These are phyloP conservation scores for Scaeva pyrastri DNA, from an alignment of 2,888 invertebrate genomes.

Conservation along the genomic window DNA sequence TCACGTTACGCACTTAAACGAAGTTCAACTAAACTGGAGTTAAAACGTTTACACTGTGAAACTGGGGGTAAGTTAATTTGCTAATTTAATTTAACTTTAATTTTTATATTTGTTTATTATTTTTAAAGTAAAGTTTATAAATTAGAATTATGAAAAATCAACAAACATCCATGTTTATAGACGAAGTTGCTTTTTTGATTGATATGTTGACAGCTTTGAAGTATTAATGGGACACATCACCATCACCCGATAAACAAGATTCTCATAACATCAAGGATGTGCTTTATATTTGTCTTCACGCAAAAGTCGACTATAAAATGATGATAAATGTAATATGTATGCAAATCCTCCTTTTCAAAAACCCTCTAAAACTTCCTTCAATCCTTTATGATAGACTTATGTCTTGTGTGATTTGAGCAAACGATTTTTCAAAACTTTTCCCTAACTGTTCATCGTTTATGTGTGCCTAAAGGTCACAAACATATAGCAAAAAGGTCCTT, in stretches of 20 bases:
- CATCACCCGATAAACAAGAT: not conserved
- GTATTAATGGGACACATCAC: not conserved
- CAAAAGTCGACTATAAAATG: not conserved
- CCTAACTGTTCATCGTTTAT: constrained; percentile 7
- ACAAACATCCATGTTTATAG: not conserved
- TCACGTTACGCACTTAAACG: no score
- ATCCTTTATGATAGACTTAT: not conserved
- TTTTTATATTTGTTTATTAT: no score
- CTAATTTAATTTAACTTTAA: no score
- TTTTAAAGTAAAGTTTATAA: not conserved
- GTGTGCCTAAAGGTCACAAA: constrained; percentile 39
- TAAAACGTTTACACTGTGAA: no score
- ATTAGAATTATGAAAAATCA: not conserved
- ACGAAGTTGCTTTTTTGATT: not conserved
- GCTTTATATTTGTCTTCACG: constrained; percentile 2
- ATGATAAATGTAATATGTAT: constrained; percentile 6
- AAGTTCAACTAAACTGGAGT: no score
- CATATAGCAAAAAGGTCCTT: constrained; percentile 8
- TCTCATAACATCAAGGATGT: not conserved
- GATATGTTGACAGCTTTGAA: constrained; percentile 11
- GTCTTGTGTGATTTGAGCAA: not conserved
- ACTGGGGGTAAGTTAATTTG: no score
- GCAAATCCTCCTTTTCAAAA: not conserved
- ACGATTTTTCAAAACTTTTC: constrained; percentile 18
- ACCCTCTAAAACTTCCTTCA: not conserved